Evolutionary conservation across 92 coral and sea anemone genomes (phyloP), one percentile per base, ranked within the genome.

Genomic region (Epizoanthus illoricatus): DNA sequence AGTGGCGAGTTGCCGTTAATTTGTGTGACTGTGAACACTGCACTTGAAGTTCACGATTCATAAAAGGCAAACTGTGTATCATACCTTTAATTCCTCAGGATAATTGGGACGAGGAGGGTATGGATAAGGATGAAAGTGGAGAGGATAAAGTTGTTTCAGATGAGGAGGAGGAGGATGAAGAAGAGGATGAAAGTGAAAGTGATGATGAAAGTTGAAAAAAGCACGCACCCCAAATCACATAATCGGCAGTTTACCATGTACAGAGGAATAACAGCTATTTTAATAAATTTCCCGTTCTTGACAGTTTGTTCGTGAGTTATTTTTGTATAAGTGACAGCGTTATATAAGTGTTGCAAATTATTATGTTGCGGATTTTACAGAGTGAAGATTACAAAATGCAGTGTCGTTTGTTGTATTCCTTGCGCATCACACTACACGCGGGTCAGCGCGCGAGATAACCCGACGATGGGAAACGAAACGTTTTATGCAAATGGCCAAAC

Each of bases 21-120:
- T 45, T 45, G 52, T 11, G 7, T 10, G 52, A 45, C 52, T 45
- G 52, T 45, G 52, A 45, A 45, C 49, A 45, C 52, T 45, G 52
- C 52, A 45, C 49, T 7, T 2, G 8, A 8, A 13, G 24, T 0
- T 68, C 19, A 19, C 28, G 19, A 4, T 68, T 16, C 52, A 6
- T 15, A 15, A 36, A 28, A 4, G 20, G 13, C 4, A 19, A 59
- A 12, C 56, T 59, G 8, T 18, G 11, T n/a, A 65, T 11, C 39
- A 10, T 71, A 4, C 67, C 45, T 16, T 74, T 65, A 73, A 55
- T 52, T 52, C 16, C 20, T 57, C 39, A 88, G 88, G 88, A 84
- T 72, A 84, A 88, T 67, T 84, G 91, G 91, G 86, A 88, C 52
- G 88, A 88, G 47, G 71, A 78, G 36, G 71, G 39, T 9, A 42